phyloP scores from a whole-genome alignment of 2,888 invertebrate genomes.

The Chaitophorus viminalis region DNA sequence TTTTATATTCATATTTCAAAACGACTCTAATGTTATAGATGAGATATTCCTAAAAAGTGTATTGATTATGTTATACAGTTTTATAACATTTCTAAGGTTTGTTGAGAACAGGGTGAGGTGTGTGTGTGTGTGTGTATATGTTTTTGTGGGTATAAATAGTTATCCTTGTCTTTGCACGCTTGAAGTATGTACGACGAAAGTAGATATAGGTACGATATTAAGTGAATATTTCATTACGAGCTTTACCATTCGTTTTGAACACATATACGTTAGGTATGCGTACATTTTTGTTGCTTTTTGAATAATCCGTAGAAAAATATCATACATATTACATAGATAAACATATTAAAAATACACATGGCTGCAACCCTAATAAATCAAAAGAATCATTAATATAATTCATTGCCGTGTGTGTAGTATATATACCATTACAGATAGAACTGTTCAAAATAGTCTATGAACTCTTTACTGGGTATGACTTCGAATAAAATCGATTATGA shows the following conservation, averaged over 20 bases:
- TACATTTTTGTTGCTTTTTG: background rate
- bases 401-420: background rate
- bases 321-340: background rate
- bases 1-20: background rate
- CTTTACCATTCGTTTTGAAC: background rate
- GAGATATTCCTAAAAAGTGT: conserved; percentile 12
- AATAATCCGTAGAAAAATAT: background rate
- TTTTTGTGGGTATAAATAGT: conserved; percentile 14
- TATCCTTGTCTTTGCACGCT: conserved; percentile 13
- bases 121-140: background rate
- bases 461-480: background rate
- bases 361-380: background rate
- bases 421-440: background rate
- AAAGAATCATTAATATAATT: background rate
- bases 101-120: background rate
- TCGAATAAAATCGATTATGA: background rate
- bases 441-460: background rate
- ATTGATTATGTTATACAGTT: conserved; percentile 34
- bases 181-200: background rate
- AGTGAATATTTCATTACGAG: conserved; percentile 35
- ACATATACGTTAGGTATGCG: background rate
- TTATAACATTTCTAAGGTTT: conserved; percentile 34
- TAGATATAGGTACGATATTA: background rate
- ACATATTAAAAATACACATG: background rate
- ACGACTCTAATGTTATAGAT: conserved; percentile 7